Conservation (phyloP, 2,888 invertebrate species). For the Apodemia hepburni region DNA sequence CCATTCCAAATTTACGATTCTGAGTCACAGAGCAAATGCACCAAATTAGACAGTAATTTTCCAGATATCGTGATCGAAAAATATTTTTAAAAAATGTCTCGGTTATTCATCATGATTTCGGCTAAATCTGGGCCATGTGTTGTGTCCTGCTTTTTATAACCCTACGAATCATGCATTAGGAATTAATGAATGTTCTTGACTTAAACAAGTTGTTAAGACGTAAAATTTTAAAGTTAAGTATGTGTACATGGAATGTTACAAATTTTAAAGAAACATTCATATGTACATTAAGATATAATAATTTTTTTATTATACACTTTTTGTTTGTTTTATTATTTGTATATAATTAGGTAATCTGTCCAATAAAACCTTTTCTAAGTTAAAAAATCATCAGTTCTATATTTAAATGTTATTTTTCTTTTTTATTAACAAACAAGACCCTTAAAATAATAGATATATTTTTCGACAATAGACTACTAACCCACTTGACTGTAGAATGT, state of each 20-base stretch:
- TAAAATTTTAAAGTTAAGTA: neutral
- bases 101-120: neutral
- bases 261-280: too few species aligned
- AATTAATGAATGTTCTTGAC: neutral
- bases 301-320: too few species aligned
- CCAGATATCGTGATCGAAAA: neutral
- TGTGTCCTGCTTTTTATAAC: neutral
- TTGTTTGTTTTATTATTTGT: too few species aligned
- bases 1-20: neutral
- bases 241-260: too few species aligned
- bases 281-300: too few species aligned
- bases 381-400: too few species aligned
- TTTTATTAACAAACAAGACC: too few species aligned
- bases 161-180: neutral
- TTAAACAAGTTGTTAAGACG: neutral
- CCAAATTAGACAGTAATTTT: neutral
- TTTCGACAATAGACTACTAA: neutral
- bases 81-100: neutral
- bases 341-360: too few species aligned
- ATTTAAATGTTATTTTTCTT: too few species aligned
- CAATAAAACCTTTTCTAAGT: too few species aligned
- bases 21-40: neutral
- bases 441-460: neutral
- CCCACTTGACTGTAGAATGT: neutral
- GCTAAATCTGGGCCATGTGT: neutral